Conservation (phyloP, 2,888 invertebrate species). For the Dinocampus coccinellae region DNA sequence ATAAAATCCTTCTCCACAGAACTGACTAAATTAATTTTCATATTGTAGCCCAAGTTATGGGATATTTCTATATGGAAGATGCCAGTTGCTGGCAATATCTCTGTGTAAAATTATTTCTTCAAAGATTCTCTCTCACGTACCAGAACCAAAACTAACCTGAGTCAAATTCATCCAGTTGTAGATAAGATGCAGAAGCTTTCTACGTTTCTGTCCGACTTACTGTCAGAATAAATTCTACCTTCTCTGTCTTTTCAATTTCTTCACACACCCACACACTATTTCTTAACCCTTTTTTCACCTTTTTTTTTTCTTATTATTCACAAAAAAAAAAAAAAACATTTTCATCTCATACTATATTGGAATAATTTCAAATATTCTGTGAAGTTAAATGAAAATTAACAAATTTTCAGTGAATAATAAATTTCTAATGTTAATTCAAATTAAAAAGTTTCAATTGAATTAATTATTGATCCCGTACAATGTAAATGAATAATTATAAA, state of each 20-base stretch:
- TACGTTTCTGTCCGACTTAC: conserved; percentile 45
- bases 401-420: too few relatives aligned
- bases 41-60: conserved; percentile 2
- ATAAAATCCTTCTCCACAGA: neutral
- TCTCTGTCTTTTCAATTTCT: neutral
- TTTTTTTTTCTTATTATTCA: neutral
- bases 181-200: conserved; percentile 44
- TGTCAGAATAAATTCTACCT: conserved; percentile 44
- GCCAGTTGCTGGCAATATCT: conserved; percentile 3
- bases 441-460: too few relatives aligned
- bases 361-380: too few relatives aligned
- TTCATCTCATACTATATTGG: neutral
- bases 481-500: neutral
- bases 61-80: neutral
- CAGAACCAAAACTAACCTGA: neutral
- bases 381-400: too few relatives aligned
- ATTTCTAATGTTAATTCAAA: too few relatives aligned
- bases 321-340: neutral
- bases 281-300: neutral
- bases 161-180: neutral
- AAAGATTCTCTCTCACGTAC: conserved; percentile 29
- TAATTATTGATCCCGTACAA: too few relatives aligned
- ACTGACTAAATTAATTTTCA: conserved; percentile 23
- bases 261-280: neutral
- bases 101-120: conserved; percentile 40